Percentiles rank a stretch among this genome's conserved stretches.
These are phyloP conservation scores for Drosophila athabasca DNA, from an alignment of 1,140 invertebrate species.

Conservation along the genomic window DNA sequence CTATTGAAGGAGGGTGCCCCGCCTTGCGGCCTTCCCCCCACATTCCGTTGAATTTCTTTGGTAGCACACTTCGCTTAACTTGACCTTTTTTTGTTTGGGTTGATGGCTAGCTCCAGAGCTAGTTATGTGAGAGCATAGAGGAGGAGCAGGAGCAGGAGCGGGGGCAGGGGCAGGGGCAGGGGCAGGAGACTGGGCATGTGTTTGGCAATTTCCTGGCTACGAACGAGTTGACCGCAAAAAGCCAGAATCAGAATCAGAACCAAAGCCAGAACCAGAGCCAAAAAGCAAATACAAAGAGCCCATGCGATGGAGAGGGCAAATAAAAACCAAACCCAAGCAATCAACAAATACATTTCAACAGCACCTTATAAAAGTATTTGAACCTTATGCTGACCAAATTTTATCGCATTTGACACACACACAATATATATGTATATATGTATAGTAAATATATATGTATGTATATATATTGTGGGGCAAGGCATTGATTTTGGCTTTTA, in stretches of 20 bases:
- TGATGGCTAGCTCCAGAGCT: constrained; percentile 22
- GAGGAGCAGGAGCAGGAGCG: too few relatives aligned
- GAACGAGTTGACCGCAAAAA: constrained; percentile 80
- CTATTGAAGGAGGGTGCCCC: constrained; percentile 22
- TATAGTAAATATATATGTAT: constrained; percentile 2
- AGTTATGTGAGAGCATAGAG: constrained; percentile 39
- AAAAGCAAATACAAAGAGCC: constrained; percentile 61
- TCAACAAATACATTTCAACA: constrained; percentile 81
- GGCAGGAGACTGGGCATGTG: constrained; percentile 52
- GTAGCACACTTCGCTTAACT: constrained; percentile 55
- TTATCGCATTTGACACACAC: constrained; percentile 76
- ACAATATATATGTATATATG: constrained; percentile 3
- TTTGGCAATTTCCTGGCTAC: constrained; percentile 75
- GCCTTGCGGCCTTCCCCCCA: neutral
- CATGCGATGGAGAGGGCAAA: constrained; percentile 50
- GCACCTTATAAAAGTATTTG: constrained; percentile 82
- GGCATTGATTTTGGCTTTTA: constrained; percentile 81
- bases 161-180: too few relatives aligned
- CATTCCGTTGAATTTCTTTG: constrained; percentile 52
- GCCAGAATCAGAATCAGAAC: constrained; percentile 38
- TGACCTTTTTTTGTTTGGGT: constrained; percentile 54
- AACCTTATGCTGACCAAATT: constrained; percentile 81
- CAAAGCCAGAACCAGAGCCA: constrained; percentile 38
- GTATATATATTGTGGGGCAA: constrained; percentile 20
- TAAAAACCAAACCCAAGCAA: constrained; percentile 78